These are phyloP conservation scores for Rhagonycha fulva DNA, from an alignment of 2,888 invertebrate genomes.

Conservation along the genomic window DNA sequence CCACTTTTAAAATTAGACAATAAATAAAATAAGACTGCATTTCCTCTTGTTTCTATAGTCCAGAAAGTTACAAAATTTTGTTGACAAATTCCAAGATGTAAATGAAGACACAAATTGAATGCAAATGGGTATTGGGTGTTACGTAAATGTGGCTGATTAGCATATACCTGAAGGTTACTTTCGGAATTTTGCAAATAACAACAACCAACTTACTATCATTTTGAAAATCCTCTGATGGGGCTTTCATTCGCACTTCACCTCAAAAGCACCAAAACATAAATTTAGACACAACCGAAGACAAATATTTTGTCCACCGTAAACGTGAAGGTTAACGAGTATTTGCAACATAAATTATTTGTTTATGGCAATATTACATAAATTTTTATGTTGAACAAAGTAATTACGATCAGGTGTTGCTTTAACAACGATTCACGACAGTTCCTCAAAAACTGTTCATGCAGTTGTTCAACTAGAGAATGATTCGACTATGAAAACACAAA, in stretches of 20 bases:
- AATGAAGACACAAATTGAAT: neutral
- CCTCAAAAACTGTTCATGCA: neutral
- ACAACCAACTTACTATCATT: neutral
- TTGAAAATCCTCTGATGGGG: neutral
- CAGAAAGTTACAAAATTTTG: neutral
- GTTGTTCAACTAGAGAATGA: neutral
- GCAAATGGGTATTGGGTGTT: neutral
- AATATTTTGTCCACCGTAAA: neutral
- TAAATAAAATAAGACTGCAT: neutral
- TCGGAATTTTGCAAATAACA: neutral
- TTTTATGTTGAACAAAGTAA: neutral
- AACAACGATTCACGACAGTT: neutral
- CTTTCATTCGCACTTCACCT: neutral
- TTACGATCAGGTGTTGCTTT: neutral
- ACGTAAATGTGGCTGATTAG: neutral
- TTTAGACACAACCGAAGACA: neutral
- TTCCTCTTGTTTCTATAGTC: neutral
- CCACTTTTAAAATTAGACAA: constrained; percentile 23
- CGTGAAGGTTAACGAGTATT: constrained; percentile 27
- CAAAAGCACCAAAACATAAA: neutral
- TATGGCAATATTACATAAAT: constrained; percentile 6
- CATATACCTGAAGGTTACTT: neutral
- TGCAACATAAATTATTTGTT: constrained; percentile 6
- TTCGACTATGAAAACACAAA: neutral
- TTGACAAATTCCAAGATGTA: neutral